phyloP scores from a whole-genome alignment of 92 coral and sea anemone species.

The Pocillopora grandis region DNA sequence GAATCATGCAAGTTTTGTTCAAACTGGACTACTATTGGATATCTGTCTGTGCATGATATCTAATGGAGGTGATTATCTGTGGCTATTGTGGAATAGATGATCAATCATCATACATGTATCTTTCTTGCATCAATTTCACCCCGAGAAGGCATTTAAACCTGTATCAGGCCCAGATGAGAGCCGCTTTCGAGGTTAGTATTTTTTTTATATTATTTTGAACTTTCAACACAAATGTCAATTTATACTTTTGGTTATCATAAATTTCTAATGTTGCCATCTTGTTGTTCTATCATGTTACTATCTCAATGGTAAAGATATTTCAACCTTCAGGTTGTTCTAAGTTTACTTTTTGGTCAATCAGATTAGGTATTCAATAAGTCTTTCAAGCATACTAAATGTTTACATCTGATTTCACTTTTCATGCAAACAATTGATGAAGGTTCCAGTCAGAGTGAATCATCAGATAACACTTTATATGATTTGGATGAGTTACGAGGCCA shows the following conservation, averaged over 20 bases:
- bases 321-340: not conserved
- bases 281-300: not conserved
- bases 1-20: not conserved
- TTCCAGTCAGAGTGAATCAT: constrained; percentile 11
- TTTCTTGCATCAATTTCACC: constrained; percentile 37
- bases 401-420: not conserved
- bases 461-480: constrained; percentile 32
- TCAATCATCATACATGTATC: constrained; percentile 27
- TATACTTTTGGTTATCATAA: not conserved
- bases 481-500: constrained; percentile 52
- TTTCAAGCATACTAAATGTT: not conserved
- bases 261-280: not conserved
- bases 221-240: not conserved
- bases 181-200: constrained; percentile 23
- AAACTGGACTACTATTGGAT: not conserved
- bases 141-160: constrained; percentile 39
- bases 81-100: constrained; percentile 23
- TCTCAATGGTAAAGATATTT: not conserved
- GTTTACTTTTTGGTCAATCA: not conserved
- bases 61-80: not conserved
- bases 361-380: not conserved
- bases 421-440: not conserved
- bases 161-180: constrained; percentile 22
- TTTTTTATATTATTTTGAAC: not conserved
- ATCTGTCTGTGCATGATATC: not conserved